Evolutionary conservation across 1,140 invertebrate species (phyloP).

Genomic region (Amyelois transitella): DNA sequence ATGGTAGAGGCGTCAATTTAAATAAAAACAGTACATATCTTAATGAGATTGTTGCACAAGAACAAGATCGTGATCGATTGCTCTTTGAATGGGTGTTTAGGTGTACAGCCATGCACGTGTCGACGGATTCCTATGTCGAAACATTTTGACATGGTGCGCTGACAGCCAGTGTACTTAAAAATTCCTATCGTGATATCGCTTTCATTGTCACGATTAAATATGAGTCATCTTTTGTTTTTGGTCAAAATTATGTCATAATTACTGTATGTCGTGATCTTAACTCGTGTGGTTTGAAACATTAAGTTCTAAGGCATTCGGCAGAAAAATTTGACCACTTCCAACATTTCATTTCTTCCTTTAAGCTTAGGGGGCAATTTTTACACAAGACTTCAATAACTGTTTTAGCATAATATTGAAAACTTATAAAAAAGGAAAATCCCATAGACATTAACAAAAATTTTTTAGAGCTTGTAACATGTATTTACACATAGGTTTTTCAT

Average conservation of each 20-base stretch:
- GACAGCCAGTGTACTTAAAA: not conserved
- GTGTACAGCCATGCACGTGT: slow-evolving; percentile 22
- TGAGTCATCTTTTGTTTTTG: not conserved
- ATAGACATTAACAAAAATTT: too few relatives aligned
- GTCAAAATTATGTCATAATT: not conserved
- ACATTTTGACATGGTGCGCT: slow-evolving; percentile 7
- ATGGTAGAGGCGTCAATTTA: not conserved
- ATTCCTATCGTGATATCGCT: not conserved
- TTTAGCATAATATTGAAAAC: too few relatives aligned
- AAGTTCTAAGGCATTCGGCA: too few relatives aligned
- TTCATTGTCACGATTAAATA: not conserved
- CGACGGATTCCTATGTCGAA: slow-evolving; percentile 26
- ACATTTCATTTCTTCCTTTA: too few relatives aligned
- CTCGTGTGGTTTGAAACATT: too few relatives aligned
- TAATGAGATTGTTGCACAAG: slow-evolving; percentile 22
- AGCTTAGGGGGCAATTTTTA: too few relatives aligned
- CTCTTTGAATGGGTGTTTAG: slow-evolving; percentile 39
- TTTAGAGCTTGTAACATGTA: too few relatives aligned
- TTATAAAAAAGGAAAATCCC: too few relatives aligned
- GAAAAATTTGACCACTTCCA: too few relatives aligned
- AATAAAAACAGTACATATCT: not conserved
- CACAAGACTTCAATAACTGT: too few relatives aligned
- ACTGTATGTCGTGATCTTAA: not conserved
- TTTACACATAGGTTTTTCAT: too few relatives aligned
- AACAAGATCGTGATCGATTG: slow-evolving; percentile 46